Percentiles rank a stretch among this genome's conserved stretches.
Conservation (phyloP, 2,113 vertebrate species). For the Aythya baeri region DNA sequence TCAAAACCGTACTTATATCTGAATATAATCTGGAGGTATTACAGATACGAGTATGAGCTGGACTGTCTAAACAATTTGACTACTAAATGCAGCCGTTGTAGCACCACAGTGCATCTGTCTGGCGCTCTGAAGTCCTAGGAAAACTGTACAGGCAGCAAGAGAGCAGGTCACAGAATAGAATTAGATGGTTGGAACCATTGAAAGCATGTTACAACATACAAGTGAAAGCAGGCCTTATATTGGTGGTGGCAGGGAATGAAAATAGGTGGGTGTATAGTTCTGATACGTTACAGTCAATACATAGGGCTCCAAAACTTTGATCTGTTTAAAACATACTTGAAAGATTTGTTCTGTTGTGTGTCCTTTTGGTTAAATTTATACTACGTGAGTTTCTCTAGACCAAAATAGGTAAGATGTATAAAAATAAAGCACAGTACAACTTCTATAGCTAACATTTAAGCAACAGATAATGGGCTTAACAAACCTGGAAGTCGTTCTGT, state of each 20-base stretch:
- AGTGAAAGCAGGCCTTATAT: neutral
- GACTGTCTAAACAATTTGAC: neutral
- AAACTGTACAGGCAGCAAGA: neutral
- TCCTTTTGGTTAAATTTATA: neutral
- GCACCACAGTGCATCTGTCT: neutral
- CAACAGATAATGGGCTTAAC: neutral
- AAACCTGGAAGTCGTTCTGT: neutral
- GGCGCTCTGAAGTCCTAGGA: neutral
- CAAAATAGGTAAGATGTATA: neutral
- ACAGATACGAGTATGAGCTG: neutral
- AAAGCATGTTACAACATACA: fast-evolving
- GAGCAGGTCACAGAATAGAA: neutral
- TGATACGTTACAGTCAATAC: neutral
- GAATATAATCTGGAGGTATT: neutral
- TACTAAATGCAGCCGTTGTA: neutral
- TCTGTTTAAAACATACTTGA: neutral
- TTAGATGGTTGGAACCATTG: neutral
- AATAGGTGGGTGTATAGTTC: neutral
- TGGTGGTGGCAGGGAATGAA: neutral
- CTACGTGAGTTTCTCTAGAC: neutral
- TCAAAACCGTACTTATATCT: neutral
- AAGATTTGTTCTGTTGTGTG: neutral
- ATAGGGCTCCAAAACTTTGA: fast-evolving
- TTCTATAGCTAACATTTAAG: neutral
- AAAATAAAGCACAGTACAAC: neutral